A percentile compares a stretch with the other conserved stretches of the same genome.
Conservation (phyloP, 2,888 invertebrate genomes). For the Calliopum simillimum region DNA sequence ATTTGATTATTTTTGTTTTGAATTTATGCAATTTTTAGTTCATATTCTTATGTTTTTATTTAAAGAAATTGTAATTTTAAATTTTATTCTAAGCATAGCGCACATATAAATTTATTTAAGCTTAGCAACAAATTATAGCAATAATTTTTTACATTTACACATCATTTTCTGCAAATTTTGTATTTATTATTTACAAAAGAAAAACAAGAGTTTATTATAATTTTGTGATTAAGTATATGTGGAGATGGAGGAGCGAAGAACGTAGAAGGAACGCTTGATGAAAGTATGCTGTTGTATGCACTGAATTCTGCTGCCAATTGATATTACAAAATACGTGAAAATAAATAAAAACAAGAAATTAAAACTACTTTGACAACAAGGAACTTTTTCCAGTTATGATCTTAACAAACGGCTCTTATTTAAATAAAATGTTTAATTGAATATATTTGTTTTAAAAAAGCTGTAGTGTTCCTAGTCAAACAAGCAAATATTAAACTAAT, state of each 20-base stretch:
- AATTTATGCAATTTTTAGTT: not conserved
- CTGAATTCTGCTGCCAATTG: constrained; percentile 16
- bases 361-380: not conserved
- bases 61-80: constrained; percentile 23
- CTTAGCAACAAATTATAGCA: constrained; percentile 33
- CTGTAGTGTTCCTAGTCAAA: constrained; percentile 45
- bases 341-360: not conserved
- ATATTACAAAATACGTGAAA: constrained; percentile 9
- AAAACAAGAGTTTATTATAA: not conserved
- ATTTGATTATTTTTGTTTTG: constrained; percentile 1
- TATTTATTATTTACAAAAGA: constrained; percentile 27
- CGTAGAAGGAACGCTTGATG: too few species aligned
- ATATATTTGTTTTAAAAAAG: constrained; percentile 20
- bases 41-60: constrained; percentile 14
- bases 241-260: too few species aligned
- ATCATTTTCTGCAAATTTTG: constrained; percentile 19
- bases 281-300: not conserved
- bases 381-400: not conserved
- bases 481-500: constrained; percentile 19
- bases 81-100: constrained; percentile 29
- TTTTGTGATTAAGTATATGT: too few species aligned
- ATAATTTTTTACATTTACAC: constrained; percentile 6
- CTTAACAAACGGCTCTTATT: not conserved
- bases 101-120: constrained; percentile 25
- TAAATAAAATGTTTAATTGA: constrained; percentile 5